Evolutionary conservation across 2,797 vertebrate genomes (phyloP).

Genomic region (Aeoliscus strigatus): DNA sequence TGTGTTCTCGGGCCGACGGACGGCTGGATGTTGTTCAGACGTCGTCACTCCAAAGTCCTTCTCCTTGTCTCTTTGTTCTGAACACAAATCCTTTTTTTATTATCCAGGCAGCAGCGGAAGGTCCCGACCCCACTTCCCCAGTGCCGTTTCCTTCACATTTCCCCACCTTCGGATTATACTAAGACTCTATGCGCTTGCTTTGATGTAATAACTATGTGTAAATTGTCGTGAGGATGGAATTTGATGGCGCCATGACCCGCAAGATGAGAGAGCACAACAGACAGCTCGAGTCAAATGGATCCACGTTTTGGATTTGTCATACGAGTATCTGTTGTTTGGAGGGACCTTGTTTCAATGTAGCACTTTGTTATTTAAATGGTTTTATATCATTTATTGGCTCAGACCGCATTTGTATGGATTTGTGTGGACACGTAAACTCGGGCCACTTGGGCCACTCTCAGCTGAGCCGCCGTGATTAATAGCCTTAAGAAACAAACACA

Average conservation of each 20-base stretch:
- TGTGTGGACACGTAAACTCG: no score
- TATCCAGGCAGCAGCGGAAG: slow-evolving; percentile 61
- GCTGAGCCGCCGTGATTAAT: no score
- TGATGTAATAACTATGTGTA: slow-evolving; percentile 71
- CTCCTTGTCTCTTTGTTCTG: slow-evolving; percentile 59
- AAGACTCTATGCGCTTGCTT: slow-evolving; percentile 65
- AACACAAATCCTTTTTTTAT: slow-evolving; percentile 72
- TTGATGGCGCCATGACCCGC: slow-evolving; percentile 55
- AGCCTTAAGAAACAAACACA: no score
- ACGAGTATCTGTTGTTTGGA: slow-evolving; percentile 2
- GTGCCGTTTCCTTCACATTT: slow-evolving; percentile 61
- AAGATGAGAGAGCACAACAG: slow-evolving; percentile 28
- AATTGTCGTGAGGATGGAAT: slow-evolving; percentile 59
- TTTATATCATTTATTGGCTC: no score
- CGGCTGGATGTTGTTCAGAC: slow-evolving; percentile 52
- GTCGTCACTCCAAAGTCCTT: slow-evolving; percentile 40
- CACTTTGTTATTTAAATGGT: no score
- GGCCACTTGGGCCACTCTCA: no score
- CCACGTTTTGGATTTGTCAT: slow-evolving; percentile 23
- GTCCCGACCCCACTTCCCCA: slow-evolving; percentile 72
- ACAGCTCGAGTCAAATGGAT: slow-evolving; percentile 26
- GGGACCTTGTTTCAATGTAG: background rate
- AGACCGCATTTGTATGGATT: no score
- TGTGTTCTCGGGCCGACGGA: slow-evolving; percentile 20
- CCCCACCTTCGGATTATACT: slow-evolving; percentile 62